Base-by-base conservation (phyloP, 2,113 vertebrate species). In the Bubo scandiacus region DNA sequence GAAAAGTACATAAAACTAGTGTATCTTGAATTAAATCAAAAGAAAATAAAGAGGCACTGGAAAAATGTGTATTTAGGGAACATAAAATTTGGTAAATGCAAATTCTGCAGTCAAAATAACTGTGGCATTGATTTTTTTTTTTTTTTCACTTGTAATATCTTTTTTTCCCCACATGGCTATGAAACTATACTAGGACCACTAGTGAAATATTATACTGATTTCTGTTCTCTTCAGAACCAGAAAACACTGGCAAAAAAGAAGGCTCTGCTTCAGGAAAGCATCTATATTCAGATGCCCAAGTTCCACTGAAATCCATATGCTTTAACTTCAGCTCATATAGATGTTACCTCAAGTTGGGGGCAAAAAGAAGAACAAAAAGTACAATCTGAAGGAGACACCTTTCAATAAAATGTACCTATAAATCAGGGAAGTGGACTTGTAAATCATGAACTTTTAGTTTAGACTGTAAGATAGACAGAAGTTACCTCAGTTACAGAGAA, bases 81-180 rank as follows among this genome's bases (percentile, higher is more conserved):
- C 9, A 71, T 0, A 25, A 6, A 77, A 21, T 40, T 51, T 61
- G 32, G 5, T 38, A 66, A 81, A 86, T 62, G 54, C 9, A 75
- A 74, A 51, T 68, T 87, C 20, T 87, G 20, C 16, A 10, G 26
- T 82, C 38, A 83, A 38, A 83, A 32, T 71, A 78, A 75, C 11
- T 21, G 21, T 47, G 32, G 22, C 12, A 38, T 10, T 95, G 26
- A 42, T n/a, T 32, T 15, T 38, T 52, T 38, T 36, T 38, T 36
- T 54, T n/a, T 81, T 4, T 82, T 4, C 11, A 47, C 15, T 83
- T 0, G 0, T 6, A 74, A 40, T 42, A 78, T 45, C 7, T 8
- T 57, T 68, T 75, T 81, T 77, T 47, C 9, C 36, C 20, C 6
- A 0, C 14, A 32, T 40, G 47, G 6, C 6, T 65, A 34, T 71